Conservation (phyloP, 2,888 invertebrate species). For the Schizotus pectinicornis region DNA sequence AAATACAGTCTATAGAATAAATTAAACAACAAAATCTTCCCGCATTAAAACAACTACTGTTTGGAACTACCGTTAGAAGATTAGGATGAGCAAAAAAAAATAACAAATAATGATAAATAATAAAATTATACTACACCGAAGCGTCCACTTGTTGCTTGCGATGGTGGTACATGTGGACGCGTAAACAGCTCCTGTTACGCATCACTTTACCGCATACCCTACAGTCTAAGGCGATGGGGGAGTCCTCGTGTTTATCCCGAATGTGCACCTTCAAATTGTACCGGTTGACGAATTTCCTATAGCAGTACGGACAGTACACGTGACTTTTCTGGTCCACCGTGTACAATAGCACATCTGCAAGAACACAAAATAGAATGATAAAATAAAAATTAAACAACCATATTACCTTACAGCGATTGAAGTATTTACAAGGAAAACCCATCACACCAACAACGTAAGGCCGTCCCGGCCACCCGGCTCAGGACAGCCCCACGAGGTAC, state of each 20-base stretch:
- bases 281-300: conserved; percentile 69
- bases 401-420: conserved; percentile 34
- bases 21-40: conserved; percentile 17
- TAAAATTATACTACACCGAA: conserved; percentile 2
- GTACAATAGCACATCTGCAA: conserved; percentile 51
- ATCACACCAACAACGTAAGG: conserved; percentile 14
- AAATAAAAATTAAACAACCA: conserved; percentile 32
- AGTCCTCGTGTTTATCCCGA: conserved; percentile 73
- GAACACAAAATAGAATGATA: conserved; percentile 39
- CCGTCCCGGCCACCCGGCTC: too few species aligned
- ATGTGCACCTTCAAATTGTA: conserved; percentile 76
- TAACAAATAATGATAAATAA: conserved; percentile 1
- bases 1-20: conserved; percentile 12
- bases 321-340: conserved; percentile 58
- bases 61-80: background rate
- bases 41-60: background rate
- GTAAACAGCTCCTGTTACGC: conserved; percentile 68
- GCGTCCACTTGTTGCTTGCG: conserved; percentile 61
- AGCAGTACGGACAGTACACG: conserved; percentile 69
- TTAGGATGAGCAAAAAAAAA: conserved; percentile 11
- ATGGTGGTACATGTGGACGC: conserved; percentile 71
- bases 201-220: conserved; percentile 73
- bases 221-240: conserved; percentile 71
- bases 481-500: too few species aligned
- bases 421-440: conserved; percentile 28